Conservation (phyloP, 2,113 vertebrate species). For the Corythornis vintsioides region DNA sequence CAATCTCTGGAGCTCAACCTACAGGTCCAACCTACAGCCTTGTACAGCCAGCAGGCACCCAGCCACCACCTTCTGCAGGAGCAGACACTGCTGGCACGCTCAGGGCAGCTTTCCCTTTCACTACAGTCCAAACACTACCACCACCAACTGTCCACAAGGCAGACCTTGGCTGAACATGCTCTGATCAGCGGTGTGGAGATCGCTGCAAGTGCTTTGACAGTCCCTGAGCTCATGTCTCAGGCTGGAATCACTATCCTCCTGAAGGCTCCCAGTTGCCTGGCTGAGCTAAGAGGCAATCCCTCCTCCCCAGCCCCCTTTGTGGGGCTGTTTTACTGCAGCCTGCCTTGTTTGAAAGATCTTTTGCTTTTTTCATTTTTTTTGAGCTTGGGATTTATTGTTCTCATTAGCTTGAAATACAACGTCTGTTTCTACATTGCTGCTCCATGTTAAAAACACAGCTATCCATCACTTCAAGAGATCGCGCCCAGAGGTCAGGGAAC, state of each 20-base stretch:
- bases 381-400: slow-evolving; percentile 40
- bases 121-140: not conserved
- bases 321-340: slow-evolving; percentile 24
- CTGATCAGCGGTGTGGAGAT: not conserved
- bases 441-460: slow-evolving; percentile 33
- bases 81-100: rapidly evolving
- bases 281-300: not conserved
- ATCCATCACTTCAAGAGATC: slow-evolving; percentile 65
- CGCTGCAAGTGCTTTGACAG: not conserved
- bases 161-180: not conserved
- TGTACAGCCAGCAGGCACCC: rapidly evolving
- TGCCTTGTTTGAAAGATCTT: slow-evolving; percentile 5
- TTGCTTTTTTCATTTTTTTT: not conserved
- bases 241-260: not conserved
- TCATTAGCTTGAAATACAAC: slow-evolving; percentile 32
- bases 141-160: rapidly evolving
- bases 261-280: not conserved
- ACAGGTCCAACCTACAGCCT: not conserved
- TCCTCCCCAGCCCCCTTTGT: not conserved
- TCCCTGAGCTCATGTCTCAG: not conserved
- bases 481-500: slow-evolving; percentile 47
- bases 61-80: not conserved
- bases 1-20: not conserved
- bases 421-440: slow-evolving; percentile 19
- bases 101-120: not conserved